Percentiles rank a stretch among this genome's conserved stretches.
Conservation (phyloP, 2,113 vertebrate species). For the Muscicapa adusta region DNA sequence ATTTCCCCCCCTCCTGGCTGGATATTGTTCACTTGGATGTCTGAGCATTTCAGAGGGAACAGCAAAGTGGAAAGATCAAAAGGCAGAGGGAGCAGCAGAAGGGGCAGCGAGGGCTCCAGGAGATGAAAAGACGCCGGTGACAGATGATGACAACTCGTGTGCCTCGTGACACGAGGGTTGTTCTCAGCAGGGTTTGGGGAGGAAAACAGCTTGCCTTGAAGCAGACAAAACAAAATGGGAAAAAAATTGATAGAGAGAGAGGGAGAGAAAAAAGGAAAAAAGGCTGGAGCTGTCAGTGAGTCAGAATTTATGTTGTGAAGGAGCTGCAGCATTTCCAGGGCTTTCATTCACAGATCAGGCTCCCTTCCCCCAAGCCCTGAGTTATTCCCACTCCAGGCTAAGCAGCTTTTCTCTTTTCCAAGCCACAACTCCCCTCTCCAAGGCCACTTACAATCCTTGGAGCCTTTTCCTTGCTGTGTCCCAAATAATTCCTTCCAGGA, state of each 20-base stretch:
- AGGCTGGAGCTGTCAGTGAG: not conserved
- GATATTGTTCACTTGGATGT: not conserved
- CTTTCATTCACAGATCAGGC: not conserved
- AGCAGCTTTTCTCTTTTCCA: not conserved
- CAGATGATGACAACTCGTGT: not conserved
- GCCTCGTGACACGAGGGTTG: not conserved
- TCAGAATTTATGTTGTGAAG: not conserved
- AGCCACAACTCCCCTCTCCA: not conserved
- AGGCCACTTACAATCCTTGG: not conserved
- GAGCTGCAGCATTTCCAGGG: not conserved
- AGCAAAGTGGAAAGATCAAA: not conserved
- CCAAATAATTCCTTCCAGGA: not conserved
- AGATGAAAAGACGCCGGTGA: not conserved
- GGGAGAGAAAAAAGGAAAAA: not conserved
- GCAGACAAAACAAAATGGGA: not conserved
- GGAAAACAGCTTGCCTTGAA: not conserved
- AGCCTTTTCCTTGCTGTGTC: not conserved
- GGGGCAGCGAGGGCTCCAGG: not conserved
- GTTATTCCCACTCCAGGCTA: not conserved
- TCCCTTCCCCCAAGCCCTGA: not conserved
- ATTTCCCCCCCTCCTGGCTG: not conserved
- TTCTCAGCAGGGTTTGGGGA: not conserved
- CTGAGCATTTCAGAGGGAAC: not conserved
- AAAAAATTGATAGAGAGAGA: not conserved
- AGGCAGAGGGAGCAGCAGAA: not conserved